Evolutionary conservation across 2,888 invertebrate species (phyloP), one percentile per base, ranked within the genome.

Genomic region (Heteropelma amictum): DNA sequence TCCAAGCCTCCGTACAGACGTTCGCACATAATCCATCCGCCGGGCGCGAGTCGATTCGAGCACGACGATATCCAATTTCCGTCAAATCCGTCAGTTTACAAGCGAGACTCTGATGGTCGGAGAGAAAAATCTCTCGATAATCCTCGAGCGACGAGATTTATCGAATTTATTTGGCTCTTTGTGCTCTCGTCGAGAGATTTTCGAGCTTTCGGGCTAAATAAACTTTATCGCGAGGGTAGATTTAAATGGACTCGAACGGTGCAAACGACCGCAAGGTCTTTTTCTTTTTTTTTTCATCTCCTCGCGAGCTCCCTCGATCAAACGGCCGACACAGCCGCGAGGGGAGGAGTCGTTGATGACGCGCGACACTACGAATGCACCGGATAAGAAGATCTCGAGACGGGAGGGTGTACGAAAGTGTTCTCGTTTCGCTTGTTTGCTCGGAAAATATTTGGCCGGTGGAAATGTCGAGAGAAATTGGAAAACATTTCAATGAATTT

Each of bases 21-120:
- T 28, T 47, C 21, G 7, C 17, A 40, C 30, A 61, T 61, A 54
- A 60, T 45, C 60, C 64, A 51, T 51, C 21, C 28, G 35, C 26
- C 49, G n/a, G n/a, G n/a, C n/a, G n/a, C n/a, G n/a, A 64, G 56
- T 45, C 68, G 73, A 63, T 64, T 73, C 58, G 53, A 73, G 49
- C 51, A 47, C 35, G 26, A 30, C 53, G 28, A 26, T 65, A 70
- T 74, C 65, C 64, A 65, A 74, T 74, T 69, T 71, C 71, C 71
- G 64, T 51, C 56, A 58, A 64, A 64, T 71, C 56, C 64, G 64
- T 64, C 64, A 64, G 58, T 71, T 47, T 40, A 40, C 28, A 49
- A n/a, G 45, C 21, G 7, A 14, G 6, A 23, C 19, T 28, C 61
- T 30, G 28, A 53, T 14, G 7, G 3, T 12, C n/a, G n/a, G 17